Conservation (phyloP, 2,797 vertebrate species). For the Coreius guichenoti region DNA sequence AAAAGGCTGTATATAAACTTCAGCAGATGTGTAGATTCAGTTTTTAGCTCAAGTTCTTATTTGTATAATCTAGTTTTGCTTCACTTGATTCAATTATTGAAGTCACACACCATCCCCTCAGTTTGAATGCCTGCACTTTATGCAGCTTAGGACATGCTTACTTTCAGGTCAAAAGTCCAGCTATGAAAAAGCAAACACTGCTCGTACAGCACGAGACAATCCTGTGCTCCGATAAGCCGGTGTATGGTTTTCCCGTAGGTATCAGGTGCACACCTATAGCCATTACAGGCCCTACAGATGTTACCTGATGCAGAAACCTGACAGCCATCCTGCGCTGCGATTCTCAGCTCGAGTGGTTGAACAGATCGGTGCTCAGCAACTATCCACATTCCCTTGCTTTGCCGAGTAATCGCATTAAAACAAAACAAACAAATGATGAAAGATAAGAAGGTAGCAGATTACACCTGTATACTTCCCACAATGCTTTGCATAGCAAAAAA, state of each 20-base stretch:
- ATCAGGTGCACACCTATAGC: conserved; percentile 45
- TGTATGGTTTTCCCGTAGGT: conserved; percentile 19
- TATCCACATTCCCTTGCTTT: conserved; percentile 27
- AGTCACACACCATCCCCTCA: conserved; percentile 22
- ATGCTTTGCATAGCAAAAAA: conserved; percentile 52
- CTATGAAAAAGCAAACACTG: conserved; percentile 26
- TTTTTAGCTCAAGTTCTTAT: conserved; percentile 4
- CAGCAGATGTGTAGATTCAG: not conserved
- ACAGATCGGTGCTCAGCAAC: not conserved
- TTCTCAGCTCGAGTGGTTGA: not conserved
- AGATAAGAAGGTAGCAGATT: conserved; percentile 30
- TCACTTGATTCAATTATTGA: conserved; percentile 30
- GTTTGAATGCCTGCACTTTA: not conserved
- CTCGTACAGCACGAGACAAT: not conserved
- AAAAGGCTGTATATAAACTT: not conserved
- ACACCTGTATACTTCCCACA: conserved; percentile 55
- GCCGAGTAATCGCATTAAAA: conserved; percentile 2
- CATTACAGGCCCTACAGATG: not conserved
- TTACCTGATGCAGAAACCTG: conserved; percentile 66
- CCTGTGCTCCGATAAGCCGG: not conserved
- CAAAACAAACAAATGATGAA: conserved; percentile 26
- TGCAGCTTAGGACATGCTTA: not conserved
- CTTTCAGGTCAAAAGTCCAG: conserved; percentile 38
- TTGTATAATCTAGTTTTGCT: conserved; percentile 43
- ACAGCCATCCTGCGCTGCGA: conserved; percentile 60